Conservation (phyloP, 2,888 invertebrate genomes). For the Podotricha telesiphe region DNA sequence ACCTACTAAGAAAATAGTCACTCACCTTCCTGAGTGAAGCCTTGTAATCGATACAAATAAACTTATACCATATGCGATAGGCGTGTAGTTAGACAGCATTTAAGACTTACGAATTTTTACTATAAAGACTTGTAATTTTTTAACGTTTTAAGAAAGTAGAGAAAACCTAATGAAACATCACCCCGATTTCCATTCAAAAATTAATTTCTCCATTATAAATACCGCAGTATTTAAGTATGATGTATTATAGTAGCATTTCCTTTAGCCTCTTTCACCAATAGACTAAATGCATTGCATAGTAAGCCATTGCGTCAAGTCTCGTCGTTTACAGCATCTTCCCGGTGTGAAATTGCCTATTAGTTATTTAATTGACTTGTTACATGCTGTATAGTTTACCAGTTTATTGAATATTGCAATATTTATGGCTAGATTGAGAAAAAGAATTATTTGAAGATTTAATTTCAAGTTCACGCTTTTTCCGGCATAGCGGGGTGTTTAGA, state of each 20-base stretch:
- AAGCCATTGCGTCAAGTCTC: conserved; percentile 40
- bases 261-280: conserved; percentile 28
- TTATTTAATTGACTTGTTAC: conserved; percentile 35
- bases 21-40: too few relatives aligned
- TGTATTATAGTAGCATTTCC: conserved; percentile 23
- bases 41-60: too few relatives aligned
- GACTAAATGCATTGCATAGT: conserved; percentile 34
- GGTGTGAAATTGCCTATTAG: conserved; percentile 42
- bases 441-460: too few relatives aligned
- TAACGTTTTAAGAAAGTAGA: too few relatives aligned
- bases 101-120: background rate
- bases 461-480: too few relatives aligned
- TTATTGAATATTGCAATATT: conserved; percentile 14
- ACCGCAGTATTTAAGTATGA: background rate
- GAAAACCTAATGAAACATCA: too few relatives aligned
- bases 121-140: background rate
- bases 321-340: conserved; percentile 41
- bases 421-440: background rate
- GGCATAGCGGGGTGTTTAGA: too few relatives aligned
- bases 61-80: background rate
- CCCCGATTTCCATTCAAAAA: too few relatives aligned
- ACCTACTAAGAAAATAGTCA: too few relatives aligned
- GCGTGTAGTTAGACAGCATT: background rate
- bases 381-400: conserved; percentile 32
- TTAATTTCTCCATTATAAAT: background rate